Percentiles rank a stretch among this genome's conserved stretches.
phyloP scores from a whole-genome alignment of 2,113 vertebrate species.

The Lates calcarifer region DNA sequence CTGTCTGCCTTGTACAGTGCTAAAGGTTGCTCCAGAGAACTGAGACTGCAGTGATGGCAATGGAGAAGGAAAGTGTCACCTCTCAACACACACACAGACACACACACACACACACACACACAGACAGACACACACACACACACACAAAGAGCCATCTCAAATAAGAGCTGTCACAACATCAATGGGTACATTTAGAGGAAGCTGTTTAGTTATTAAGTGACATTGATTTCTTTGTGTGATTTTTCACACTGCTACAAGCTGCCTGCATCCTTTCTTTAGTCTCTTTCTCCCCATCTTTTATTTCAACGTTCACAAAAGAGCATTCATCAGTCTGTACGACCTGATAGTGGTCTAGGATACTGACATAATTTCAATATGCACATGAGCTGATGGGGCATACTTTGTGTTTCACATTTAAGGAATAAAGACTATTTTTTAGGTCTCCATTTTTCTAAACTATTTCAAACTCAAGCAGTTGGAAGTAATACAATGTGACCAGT shows the following conservation, averaged over 20 bases:
- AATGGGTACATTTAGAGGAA: conserved; percentile 66
- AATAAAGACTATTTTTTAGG: neutral
- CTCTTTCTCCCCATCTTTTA: neutral
- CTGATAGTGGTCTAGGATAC: too few relatives aligned
- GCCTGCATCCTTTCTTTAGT: conserved; percentile 4
- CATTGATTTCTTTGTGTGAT: conserved; percentile 66
- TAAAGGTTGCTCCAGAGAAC: neutral
- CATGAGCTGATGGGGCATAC: neutral
- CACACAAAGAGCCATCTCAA: conserved; percentile 43
- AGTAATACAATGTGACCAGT: too few relatives aligned
- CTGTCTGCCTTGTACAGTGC: neutral
- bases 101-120: too few relatives aligned
- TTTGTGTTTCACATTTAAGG: neutral
- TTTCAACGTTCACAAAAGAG: neutral
- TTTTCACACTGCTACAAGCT: conserved; percentile 33
- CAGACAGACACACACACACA: neutral
- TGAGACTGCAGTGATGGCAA: neutral
- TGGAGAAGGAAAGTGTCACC: neutral
- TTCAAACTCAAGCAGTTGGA: neutral
- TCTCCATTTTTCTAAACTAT: neutral
- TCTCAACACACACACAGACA: too few relatives aligned
- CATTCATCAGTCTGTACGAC: neutral
- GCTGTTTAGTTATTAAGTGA: conserved; percentile 70
- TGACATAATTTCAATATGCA: neutral
- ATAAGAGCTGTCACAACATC: conserved; percentile 65